These are phyloP conservation scores for Micrastur ruficollis DNA, from an alignment of 2,797 vertebrate species.

Conservation along the genomic window DNA sequence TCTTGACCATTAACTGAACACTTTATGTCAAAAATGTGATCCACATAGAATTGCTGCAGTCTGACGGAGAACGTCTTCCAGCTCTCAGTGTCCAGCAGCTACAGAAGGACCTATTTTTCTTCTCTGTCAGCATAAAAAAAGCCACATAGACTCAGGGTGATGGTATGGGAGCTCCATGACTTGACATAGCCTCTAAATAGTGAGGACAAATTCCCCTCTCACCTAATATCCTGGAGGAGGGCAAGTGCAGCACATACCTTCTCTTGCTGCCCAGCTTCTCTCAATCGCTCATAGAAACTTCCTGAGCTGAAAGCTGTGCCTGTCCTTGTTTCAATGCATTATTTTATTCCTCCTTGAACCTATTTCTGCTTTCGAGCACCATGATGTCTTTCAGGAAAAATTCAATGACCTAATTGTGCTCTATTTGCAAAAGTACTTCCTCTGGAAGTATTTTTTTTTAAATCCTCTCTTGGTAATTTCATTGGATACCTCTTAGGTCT, in stretches of 20 bases:
- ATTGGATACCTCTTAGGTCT: background rate
- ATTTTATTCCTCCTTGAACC: background rate
- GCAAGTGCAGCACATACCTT: background rate
- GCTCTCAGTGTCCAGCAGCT: background rate
- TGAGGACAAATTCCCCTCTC: background rate
- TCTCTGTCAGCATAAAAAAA: background rate
- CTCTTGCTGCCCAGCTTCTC: background rate
- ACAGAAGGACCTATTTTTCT: background rate
- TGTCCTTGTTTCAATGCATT: background rate
- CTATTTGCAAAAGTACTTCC: background rate
- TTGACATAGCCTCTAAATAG: background rate
- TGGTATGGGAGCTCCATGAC: background rate
- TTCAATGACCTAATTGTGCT: background rate
- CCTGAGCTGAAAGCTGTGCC: background rate
- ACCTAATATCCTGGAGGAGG: background rate
- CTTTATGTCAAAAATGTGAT: background rate
- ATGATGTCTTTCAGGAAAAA: background rate
- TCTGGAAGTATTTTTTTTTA: background rate
- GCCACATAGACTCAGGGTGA: background rate
- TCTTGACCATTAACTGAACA: background rate
- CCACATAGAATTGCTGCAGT: background rate
- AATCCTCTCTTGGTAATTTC: background rate
- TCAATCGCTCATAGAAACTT: background rate
- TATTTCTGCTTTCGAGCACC: background rate
- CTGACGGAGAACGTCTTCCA: background rate